Percentiles rank a stretch among this genome's conserved stretches.
Conservation (phyloP, 1,140 invertebrate species). For the Chlorops oryzae region DNA sequence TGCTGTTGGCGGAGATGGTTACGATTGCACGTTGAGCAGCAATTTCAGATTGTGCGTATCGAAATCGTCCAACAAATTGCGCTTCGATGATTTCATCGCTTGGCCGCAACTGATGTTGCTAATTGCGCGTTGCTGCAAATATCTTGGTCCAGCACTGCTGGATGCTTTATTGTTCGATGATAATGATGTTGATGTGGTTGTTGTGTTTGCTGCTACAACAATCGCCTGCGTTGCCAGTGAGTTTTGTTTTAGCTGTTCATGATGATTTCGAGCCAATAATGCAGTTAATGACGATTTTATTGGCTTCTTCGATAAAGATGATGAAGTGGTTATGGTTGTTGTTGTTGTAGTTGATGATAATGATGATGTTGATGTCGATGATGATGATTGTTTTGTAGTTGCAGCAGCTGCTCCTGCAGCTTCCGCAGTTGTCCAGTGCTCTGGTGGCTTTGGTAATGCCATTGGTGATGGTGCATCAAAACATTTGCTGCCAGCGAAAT, state of each 20-base stretch:
- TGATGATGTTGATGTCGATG: too few species aligned
- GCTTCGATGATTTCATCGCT: slow-evolving; percentile 39
- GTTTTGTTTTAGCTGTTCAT: too few species aligned
- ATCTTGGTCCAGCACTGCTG: slow-evolving; percentile 35
- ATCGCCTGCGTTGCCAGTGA: too few species aligned
- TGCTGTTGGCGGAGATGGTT: slow-evolving; percentile 24
- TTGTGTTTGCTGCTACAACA: too few species aligned
- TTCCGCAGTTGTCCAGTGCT: slow-evolving; percentile 51
- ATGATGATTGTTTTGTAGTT: too few species aligned
- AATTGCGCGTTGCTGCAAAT: too few species aligned
- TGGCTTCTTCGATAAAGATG: neutral
- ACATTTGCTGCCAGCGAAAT: slow-evolving; percentile 59
- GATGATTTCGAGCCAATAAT: too few species aligned
- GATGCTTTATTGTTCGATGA: slow-evolving; percentile 29
- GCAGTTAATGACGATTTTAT: neutral
- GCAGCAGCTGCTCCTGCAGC: neutral
- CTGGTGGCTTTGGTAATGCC: slow-evolving; percentile 56
- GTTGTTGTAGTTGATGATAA: neutral
- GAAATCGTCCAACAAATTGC: slow-evolving; percentile 43
- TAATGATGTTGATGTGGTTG: too few species aligned
- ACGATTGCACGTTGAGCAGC: slow-evolving; percentile 53
- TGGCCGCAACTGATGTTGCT: slow-evolving; percentile 16
- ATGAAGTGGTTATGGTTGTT: neutral
- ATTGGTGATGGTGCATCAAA: slow-evolving; percentile 57
- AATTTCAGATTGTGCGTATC: slow-evolving; percentile 51